Evolutionary conservation across 2,113 vertebrate species (phyloP).

Genomic region (Malurus elegans): DNA sequence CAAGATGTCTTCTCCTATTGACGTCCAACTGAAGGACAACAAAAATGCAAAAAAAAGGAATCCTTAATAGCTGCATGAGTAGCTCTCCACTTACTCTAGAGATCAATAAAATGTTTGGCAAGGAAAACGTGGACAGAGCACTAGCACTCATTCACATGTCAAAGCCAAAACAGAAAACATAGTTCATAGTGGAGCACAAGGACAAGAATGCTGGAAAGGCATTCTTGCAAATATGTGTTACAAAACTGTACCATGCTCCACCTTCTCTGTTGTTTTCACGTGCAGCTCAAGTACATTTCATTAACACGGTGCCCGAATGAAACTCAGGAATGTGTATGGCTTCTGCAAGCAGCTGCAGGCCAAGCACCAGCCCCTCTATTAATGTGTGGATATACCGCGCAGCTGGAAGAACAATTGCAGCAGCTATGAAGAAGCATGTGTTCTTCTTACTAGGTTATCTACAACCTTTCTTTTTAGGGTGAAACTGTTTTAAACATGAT

Average conservation of each 20-base stretch:
- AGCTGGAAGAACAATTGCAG: not conserved
- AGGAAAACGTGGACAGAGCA: constrained; percentile 1
- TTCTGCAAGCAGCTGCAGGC: not conserved
- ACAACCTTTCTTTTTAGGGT: not conserved
- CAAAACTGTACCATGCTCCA: not conserved
- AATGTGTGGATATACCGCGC: not conserved
- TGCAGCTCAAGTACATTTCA: constrained; percentile 15
- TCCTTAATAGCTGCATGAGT: not conserved
- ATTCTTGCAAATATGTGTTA: constrained; percentile 31
- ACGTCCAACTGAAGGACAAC: constrained; percentile 12
- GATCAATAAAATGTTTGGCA: constrained; percentile 48
- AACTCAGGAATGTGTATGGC: not conserved
- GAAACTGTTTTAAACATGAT: not conserved
- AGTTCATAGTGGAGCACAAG: constrained; percentile 20
- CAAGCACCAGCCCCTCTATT: not conserved
- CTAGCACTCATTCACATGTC: constrained; percentile 14
- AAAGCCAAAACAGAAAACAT: constrained; percentile 57
- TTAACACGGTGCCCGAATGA: constrained; percentile 16
- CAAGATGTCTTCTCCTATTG: constrained; percentile 12
- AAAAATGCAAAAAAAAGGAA: constrained; percentile 5
- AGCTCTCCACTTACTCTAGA: constrained; percentile 6
- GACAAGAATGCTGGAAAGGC: not conserved
- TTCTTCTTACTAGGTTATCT: not conserved
- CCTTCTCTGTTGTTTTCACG: constrained; percentile 12
- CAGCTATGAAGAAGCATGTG: not conserved